phyloP scores from a whole-genome alignment of 2,888 invertebrate species.

The Eupithecia pulchellata region DNA sequence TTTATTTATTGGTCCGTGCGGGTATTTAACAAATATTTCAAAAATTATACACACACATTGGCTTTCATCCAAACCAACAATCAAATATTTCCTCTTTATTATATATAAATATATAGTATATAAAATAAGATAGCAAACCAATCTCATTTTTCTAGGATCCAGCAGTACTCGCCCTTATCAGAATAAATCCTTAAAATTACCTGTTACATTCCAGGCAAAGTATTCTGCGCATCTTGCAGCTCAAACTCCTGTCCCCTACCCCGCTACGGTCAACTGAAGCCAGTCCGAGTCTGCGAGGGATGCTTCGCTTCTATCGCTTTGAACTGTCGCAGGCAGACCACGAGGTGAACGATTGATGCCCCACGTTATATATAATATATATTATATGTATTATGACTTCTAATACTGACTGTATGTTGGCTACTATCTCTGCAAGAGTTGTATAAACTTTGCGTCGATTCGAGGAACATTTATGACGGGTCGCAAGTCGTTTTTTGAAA shows the following conservation, averaged over 20 bases:
- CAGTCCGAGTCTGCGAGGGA: slow-evolving; percentile 96
- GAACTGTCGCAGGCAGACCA: slow-evolving; percentile 53
- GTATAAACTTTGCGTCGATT: too few relatives aligned
- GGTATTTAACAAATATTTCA: too few relatives aligned
- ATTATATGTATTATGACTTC: not conserved
- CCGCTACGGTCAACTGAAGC: slow-evolving; percentile 95
- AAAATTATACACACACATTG: too few relatives aligned
- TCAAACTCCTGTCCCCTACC: slow-evolving; percentile 96
- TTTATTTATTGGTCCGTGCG: too few relatives aligned
- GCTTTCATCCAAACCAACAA: too few relatives aligned
- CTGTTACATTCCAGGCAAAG: slow-evolving; percentile 84
- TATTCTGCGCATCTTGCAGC: slow-evolving; percentile 97
- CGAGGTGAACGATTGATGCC: slow-evolving; percentile 33
- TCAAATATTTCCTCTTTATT: too few relatives aligned
- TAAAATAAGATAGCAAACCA: too few relatives aligned
- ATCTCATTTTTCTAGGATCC: too few relatives aligned
- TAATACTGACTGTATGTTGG: not conserved
- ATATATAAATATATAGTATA: too few relatives aligned
- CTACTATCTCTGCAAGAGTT: not conserved
- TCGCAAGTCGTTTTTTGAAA: not conserved
- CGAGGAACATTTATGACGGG: too few relatives aligned
- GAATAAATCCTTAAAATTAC: not conserved
- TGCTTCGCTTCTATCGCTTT: slow-evolving; percentile 86
- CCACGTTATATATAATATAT: not conserved
- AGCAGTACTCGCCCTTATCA: too few relatives aligned